Percentiles rank a stretch among this genome's conserved stretches.
These are phyloP conservation scores for Smutsia temminckii DNA, from an alignment of 2,797 vertebrate genomes.

Conservation along the genomic window DNA sequence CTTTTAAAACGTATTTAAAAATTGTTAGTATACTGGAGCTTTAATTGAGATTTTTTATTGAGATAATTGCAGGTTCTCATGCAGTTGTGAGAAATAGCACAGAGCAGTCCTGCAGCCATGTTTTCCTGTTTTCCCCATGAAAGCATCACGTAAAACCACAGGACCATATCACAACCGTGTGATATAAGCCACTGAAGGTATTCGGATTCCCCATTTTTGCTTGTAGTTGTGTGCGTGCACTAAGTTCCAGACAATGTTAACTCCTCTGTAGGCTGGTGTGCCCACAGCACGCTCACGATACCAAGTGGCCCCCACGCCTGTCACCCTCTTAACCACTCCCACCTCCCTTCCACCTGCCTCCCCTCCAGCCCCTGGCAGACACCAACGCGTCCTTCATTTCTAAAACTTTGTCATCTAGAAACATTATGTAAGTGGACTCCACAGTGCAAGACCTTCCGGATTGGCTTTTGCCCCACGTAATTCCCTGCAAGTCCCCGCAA, in stretches of 20 bases:
- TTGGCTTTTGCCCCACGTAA: fast-evolving
- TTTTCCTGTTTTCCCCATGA: not conserved
- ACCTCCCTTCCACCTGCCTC: fast-evolving
- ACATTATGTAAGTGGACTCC: fast-evolving
- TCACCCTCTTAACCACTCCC: fast-evolving
- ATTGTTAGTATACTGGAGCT: not conserved
- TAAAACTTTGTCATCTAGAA: not conserved
- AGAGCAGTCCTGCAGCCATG: fast-evolving
- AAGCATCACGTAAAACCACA: fast-evolving
- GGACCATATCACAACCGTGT: fast-evolving
- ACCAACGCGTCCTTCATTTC: not conserved
- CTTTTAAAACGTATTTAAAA: not conserved
- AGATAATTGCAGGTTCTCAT: not conserved
- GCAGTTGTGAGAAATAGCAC: not conserved
- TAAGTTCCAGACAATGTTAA: fast-evolving
- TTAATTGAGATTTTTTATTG: not conserved
- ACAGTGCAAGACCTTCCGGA: fast-evolving
- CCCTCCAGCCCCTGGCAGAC: too few relatives aligned
- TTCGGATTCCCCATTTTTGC: not conserved
- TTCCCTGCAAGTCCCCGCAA: fast-evolving
- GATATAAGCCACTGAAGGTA: fast-evolving
- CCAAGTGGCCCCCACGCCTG: not conserved
- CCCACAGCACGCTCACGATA: fast-evolving
- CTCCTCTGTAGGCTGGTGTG: fast-evolving
- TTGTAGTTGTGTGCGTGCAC: fast-evolving